Base-by-base conservation (phyloP, 2,888 invertebrate genomes). In the Lordiphosa andalusiaca region DNA sequence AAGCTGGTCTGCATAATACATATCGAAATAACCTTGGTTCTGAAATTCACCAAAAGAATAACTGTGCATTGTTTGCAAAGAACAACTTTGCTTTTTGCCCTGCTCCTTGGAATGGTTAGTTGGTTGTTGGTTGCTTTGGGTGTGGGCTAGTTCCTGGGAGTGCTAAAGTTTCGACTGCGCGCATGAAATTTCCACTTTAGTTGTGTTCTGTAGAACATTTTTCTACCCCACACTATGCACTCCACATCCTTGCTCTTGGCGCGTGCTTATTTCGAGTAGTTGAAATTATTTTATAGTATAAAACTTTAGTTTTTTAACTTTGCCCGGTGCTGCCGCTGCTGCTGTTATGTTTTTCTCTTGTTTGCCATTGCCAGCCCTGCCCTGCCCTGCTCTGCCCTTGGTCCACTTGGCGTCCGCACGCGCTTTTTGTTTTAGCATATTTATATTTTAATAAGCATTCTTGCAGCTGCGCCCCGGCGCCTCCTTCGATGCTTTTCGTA, bases 281-380 rank as follows among this genome's bases (percentile, higher is more conserved):
- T 78, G 73, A 71, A 80, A 80, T 80, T 84, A 80, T 80, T 84
- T 80, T 84, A 84, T 84, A 78, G 84, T 71, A 84, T 80, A 75
- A 84, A 84, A 80, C 73, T 84, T 80, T 82, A 78, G 66, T 80
- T 82, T 80, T 84, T 84, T 82, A 78, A 84, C 75, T 84, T 80
- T 60, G 53, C 50, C 63, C 58, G 53, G 48, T 57, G 55, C 48
- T 38, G 23, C 49, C 21, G 19, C 39, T 36, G 19, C 13, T 21
- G 23, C 13, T 35, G n/a, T 21, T 5, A 30, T 44, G 41, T 36
- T 53, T 40, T 53, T 21, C 41, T 41, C 61, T 59, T 38, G 36
- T 48, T 57, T 44, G 52, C 33, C 36, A 35, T 39, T 23, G 46
- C 5, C 16, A 10, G 41, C 38, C 19, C 16, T 13, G 41, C 38